phyloP scores from a whole-genome alignment of 1,140 invertebrate species.

The Elymnias hypermnestra region DNA sequence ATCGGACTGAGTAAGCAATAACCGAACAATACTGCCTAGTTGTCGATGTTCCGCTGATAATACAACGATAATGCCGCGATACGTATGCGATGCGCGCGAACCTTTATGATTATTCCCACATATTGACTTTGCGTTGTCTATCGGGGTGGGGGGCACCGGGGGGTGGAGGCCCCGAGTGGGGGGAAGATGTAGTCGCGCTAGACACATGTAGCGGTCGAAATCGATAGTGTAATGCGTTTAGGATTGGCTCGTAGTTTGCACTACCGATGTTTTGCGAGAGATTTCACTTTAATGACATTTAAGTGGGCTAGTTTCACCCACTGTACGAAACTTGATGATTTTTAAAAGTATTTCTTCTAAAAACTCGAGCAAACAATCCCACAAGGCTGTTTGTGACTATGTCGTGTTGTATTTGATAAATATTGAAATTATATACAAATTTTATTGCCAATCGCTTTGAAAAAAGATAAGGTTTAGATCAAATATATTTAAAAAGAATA shows the following conservation, averaged over 20 bases:
- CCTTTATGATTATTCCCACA: constrained; percentile 71
- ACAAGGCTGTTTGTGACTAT: too few species aligned
- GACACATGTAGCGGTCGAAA: constrained; percentile 57
- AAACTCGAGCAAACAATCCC: too few species aligned
- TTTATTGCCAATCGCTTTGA: too few species aligned
- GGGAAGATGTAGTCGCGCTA: constrained; percentile 51
- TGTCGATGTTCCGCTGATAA: constrained; percentile 40
- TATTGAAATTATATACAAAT: too few species aligned
- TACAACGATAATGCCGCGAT: constrained; percentile 51
- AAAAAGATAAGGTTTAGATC: too few species aligned
- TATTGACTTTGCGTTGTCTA: constrained; percentile 66
- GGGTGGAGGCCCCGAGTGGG: constrained; percentile 12
- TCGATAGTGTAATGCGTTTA: constrained; percentile 66
- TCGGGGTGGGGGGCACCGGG: constrained; percentile 14
- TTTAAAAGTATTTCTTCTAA: too few species aligned
- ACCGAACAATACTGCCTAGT: constrained; percentile 29
- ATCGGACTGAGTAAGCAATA: constrained; percentile 45
- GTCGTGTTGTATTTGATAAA: too few species aligned
- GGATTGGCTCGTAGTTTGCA: constrained; percentile 47
- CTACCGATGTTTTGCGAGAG: neutral
- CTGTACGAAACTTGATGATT: too few species aligned
- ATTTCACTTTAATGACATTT: constrained; percentile 11
- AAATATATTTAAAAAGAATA: too few species aligned
- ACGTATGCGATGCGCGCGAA: constrained; percentile 50
- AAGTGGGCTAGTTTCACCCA: neutral